phyloP scores from a whole-genome alignment of 2,113 vertebrate genomes.

The Atractosteus spatula region DNA sequence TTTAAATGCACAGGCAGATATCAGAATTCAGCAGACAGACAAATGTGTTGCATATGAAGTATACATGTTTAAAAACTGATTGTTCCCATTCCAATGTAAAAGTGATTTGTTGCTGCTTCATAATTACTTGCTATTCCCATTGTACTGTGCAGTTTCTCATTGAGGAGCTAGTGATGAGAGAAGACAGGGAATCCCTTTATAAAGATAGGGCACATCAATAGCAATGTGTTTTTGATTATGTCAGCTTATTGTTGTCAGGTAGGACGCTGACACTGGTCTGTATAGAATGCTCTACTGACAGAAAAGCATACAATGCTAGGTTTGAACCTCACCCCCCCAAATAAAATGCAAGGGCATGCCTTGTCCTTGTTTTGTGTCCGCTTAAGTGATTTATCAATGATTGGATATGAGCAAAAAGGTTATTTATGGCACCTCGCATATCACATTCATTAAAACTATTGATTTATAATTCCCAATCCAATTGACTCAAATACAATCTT shows the following conservation, averaged over 20 bases:
- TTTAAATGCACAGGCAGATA: conserved; percentile 1
- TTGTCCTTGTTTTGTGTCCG: neutral
- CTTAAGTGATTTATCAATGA: neutral
- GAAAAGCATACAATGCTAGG: no score
- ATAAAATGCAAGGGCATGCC: neutral
- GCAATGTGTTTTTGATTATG: neutral
- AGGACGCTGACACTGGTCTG: no score
- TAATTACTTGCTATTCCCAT: conserved; percentile 12
- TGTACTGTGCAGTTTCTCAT: neutral
- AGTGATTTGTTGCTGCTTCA: conserved; percentile 4
- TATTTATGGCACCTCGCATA: neutral
- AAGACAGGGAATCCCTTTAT: neutral
- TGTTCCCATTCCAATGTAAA: conserved; percentile 3
- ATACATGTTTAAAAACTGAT: conserved; percentile 12
- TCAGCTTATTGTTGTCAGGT: neutral
- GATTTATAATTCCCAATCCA: conserved; percentile 26
- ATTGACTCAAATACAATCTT: neutral
- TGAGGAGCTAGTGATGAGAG: neutral
- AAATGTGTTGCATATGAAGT: conserved; percentile 2
- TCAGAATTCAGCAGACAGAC: conserved; percentile 1
- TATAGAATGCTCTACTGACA: no score
- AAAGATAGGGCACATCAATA: neutral
- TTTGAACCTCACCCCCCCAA: no score
- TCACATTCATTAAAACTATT: conserved; percentile 6
- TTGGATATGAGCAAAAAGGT: neutral